These are phyloP conservation scores for Orgyia antiqua DNA, from an alignment of 2,888 invertebrate genomes.

Conservation along the genomic window DNA sequence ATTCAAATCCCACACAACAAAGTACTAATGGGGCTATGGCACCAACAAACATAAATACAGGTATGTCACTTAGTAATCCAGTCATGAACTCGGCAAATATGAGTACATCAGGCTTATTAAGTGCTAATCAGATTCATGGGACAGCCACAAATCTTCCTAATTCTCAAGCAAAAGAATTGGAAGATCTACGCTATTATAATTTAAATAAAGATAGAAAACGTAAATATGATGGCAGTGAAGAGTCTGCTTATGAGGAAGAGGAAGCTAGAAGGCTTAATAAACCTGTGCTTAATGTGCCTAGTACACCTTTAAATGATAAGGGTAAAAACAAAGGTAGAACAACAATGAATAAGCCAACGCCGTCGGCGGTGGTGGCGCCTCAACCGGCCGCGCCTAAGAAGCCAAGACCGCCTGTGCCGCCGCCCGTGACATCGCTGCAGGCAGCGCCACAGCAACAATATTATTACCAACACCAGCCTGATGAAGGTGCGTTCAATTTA, in stretches of 20 bases:
- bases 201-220: constrained; percentile 85
- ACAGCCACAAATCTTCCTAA: constrained; percentile 50
- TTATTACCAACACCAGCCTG: constrained; percentile 77
- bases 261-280: constrained; percentile 69
- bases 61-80: constrained; percentile 58
- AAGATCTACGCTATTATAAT: constrained; percentile 86
- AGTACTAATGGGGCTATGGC: constrained; percentile 68
- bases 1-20: constrained; percentile 50
- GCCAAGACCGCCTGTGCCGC: constrained; percentile 64
- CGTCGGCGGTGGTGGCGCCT: constrained; percentile 62
- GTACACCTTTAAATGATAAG: constrained; percentile 67
- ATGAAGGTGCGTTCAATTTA: constrained; percentile 79
- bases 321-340: constrained; percentile 60
- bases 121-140: constrained; percentile 64
- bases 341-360: constrained; percentile 49
- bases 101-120: constrained; percentile 63
- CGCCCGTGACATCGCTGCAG: constrained; percentile 63
- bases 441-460: constrained; percentile 72
- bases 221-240: constrained; percentile 82
- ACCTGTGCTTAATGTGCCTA: constrained; percentile 74
- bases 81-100: constrained; percentile 54
- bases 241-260: constrained; percentile 80
- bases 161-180: constrained; percentile 71
- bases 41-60: constrained; percentile 48
- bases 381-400: constrained; percentile 70